phyloP scores from a whole-genome alignment of 1,140 invertebrate species.

The Leptopilina boulardi region DNA sequence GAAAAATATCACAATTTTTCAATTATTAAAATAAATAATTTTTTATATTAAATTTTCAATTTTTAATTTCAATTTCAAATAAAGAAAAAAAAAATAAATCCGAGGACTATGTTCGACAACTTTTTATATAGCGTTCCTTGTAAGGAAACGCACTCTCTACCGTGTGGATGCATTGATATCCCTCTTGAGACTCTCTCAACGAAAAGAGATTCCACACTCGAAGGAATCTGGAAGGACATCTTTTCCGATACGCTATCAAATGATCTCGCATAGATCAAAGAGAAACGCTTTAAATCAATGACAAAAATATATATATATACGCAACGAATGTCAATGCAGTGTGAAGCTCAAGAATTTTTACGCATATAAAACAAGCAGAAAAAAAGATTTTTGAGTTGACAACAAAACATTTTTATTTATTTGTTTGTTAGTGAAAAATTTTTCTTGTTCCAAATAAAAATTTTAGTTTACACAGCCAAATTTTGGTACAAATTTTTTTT shows the following conservation, averaged over 20 bases:
- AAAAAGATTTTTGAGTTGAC: too few relatives aligned
- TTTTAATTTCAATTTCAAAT: background rate
- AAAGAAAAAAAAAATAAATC: too few relatives aligned
- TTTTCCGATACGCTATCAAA: conserved; percentile 54
- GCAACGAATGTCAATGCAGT: background rate
- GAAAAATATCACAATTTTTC: background rate
- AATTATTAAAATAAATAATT: too few relatives aligned
- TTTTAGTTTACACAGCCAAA: too few relatives aligned
- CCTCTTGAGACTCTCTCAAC: conserved; percentile 55
- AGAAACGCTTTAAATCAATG: conserved; percentile 22
- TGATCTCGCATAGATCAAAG: conserved; percentile 12
- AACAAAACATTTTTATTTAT: too few relatives aligned
- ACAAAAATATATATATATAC: too few relatives aligned
- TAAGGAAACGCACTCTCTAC: conserved; percentile 58
- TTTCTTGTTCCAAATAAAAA: too few relatives aligned
- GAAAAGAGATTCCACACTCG: conserved; percentile 56
- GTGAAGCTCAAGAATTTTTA: background rate
- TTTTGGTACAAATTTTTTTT: too few relatives aligned
- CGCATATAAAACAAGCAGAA: background rate
- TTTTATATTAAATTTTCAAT: too few relatives aligned
- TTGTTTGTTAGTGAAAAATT: too few relatives aligned
- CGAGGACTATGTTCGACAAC: conserved; percentile 58
- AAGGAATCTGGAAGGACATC: conserved; percentile 59
- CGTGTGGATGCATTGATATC: conserved; percentile 59
- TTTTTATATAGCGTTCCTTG: conserved; percentile 67